Evolutionary conservation across 2,888 invertebrate genomes (phyloP).

Genomic region (Drosophila peninsularis): DNA sequence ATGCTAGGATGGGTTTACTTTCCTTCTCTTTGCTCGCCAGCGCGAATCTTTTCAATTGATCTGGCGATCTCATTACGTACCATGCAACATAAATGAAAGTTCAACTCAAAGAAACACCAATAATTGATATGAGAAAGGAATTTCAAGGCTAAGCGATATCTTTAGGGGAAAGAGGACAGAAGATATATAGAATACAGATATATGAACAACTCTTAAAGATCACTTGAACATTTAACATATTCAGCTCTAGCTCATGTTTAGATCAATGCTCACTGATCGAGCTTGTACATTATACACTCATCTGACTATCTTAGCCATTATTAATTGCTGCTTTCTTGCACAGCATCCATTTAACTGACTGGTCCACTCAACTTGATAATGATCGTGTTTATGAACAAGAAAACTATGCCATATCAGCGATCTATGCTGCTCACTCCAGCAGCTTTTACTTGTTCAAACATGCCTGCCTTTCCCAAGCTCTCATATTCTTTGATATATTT

Average conservation of each 20-base stretch:
- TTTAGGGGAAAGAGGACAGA: background rate
- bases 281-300: background rate
- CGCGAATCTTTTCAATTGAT: conserved; percentile 48
- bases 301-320: background rate
- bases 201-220: background rate
- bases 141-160: conserved; percentile 7
- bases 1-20: conserved; percentile 54
- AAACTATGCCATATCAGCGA: conserved; percentile 2
- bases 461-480: conserved; percentile 31
- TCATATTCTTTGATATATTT: conserved; percentile 30
- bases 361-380: background rate
- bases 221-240: background rate
- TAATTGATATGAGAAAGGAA: conserved; percentile 4
- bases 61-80: conserved; percentile 36
- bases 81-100: conserved; percentile 52
- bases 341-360: background rate
- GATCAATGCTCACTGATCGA: background rate
- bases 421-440: background rate
- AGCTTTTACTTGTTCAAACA: conserved; percentile 36
- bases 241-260: background rate
- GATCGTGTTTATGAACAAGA: background rate
- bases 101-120: conserved; percentile 1
- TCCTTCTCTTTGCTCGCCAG: conserved; percentile 35
- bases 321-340: background rate
- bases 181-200: background rate